Conservation (phyloP, 1,140 invertebrate genomes). For the Anagrus nilaparvatae region DNA sequence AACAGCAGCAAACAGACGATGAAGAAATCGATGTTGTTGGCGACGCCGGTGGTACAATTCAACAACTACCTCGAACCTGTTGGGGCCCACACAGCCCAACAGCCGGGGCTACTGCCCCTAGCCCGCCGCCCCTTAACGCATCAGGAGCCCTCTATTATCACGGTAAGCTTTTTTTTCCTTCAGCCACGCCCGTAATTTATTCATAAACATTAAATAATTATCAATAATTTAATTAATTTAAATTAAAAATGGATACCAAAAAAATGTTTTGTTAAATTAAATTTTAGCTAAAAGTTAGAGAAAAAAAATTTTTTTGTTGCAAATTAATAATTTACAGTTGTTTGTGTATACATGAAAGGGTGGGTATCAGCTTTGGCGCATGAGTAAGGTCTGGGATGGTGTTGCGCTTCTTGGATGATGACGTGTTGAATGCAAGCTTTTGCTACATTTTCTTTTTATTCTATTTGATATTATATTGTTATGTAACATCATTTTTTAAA, state of each 20-base stretch:
- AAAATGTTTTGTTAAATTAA: too few relatives aligned
- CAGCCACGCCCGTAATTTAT: neutral
- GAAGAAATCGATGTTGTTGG: constrained; percentile 77
- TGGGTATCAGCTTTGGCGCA: neutral
- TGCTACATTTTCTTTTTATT: too few relatives aligned
- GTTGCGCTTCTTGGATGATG: too few relatives aligned
- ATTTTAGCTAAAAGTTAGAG: neutral
- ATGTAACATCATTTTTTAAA: too few relatives aligned
- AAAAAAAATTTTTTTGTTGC: neutral
- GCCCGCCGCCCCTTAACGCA: constrained; percentile 52
- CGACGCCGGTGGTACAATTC: constrained; percentile 28
- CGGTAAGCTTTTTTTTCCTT: constrained; percentile 38
- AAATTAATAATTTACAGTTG: neutral
- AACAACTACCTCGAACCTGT: constrained; percentile 41
- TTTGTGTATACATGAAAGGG: neutral
- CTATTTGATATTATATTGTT: too few relatives aligned
- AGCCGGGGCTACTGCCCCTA: constrained; percentile 60
- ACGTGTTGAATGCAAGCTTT: too few relatives aligned
- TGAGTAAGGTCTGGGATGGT: too few relatives aligned
- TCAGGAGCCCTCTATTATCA: constrained; percentile 54
- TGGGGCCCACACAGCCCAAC: constrained; percentile 64
- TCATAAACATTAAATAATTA: too few relatives aligned
- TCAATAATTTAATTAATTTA: too few relatives aligned
- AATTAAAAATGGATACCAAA: too few relatives aligned
- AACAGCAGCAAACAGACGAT: constrained; percentile 47